A percentile compares a stretch with the other conserved stretches of the same genome.
These are phyloP conservation scores for Tricholauxania praeusta DNA, from an alignment of 2,888 invertebrate genomes.

Conservation along the genomic window DNA sequence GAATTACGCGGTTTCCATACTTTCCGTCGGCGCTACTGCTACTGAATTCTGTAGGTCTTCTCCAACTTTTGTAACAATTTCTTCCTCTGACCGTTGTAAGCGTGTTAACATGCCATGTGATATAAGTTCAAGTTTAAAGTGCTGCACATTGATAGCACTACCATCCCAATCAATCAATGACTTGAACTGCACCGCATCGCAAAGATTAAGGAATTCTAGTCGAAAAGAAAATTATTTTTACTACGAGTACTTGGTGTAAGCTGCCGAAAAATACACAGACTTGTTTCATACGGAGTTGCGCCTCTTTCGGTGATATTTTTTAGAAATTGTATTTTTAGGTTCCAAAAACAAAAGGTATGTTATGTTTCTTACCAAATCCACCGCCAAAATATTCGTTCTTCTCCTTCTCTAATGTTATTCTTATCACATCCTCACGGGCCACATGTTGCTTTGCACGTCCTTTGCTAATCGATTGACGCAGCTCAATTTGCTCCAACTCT, in stretches of 20 bases:
- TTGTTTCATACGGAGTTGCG: too few species aligned
- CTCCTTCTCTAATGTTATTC: slow-evolving; percentile 81
- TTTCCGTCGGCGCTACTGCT: slow-evolving; percentile 11
- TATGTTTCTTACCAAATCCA: slow-evolving; percentile 74
- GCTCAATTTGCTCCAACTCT: slow-evolving; percentile 81
- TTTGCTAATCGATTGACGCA: slow-evolving; percentile 81
- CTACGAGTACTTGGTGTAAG: background rate
- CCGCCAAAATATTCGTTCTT: slow-evolving; percentile 79
- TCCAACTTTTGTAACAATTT: slow-evolving; percentile 2
- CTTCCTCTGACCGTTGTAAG: slow-evolving; percentile 47
- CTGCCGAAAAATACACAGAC: background rate
- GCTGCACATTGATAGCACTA: slow-evolving; percentile 66
- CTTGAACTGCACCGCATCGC: slow-evolving; percentile 60
- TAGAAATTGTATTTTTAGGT: too few species aligned
- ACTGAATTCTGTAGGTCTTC: background rate
- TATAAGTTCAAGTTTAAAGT: slow-evolving; percentile 64
- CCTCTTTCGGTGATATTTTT: too few species aligned
- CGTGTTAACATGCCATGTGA: slow-evolving; percentile 60
- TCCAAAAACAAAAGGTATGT: background rate
- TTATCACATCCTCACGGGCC: slow-evolving; percentile 82
- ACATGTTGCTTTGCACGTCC: slow-evolving; percentile 82
- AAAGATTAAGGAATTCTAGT: slow-evolving; percentile 63
- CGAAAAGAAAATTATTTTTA: background rate
- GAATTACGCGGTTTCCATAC: slow-evolving; percentile 50
- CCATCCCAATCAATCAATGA: slow-evolving; percentile 66